phyloP scores from a whole-genome alignment of 2,888 invertebrate species.

The Lissocephala sabroskyi region DNA sequence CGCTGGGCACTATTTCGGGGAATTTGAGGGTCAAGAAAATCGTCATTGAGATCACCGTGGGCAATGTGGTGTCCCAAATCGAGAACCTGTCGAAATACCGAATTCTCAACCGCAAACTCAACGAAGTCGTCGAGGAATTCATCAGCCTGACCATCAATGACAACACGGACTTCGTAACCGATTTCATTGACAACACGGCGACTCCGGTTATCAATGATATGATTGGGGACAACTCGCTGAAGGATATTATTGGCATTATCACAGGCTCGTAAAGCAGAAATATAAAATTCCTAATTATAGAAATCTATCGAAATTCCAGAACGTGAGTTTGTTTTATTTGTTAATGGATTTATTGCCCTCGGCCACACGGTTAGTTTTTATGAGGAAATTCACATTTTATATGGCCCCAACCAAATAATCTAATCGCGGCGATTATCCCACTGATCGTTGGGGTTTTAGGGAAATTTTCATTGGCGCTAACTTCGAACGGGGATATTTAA shows the following conservation, averaged over 20 bases:
- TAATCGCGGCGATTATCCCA: too few species aligned
- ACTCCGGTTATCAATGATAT: slow-evolving; percentile 49
- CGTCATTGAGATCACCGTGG: slow-evolving; percentile 38
- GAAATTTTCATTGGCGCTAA: too few species aligned
- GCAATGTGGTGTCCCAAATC: slow-evolving; percentile 56
- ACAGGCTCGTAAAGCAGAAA: slow-evolving; percentile 1
- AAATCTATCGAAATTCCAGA: too few species aligned
- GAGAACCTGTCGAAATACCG: slow-evolving; percentile 50
- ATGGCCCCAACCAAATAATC: too few species aligned
- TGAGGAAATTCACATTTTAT: background rate
- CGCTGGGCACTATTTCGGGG: slow-evolving; percentile 31
- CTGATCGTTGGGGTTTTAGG: too few species aligned
- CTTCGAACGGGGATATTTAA: too few species aligned
- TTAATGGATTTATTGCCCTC: background rate
- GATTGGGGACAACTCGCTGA: slow-evolving; percentile 49
- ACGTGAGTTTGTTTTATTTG: slow-evolving; percentile 5
- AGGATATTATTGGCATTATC: slow-evolving; percentile 48
- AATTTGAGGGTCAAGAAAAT: slow-evolving; percentile 48
- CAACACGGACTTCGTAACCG: slow-evolving; percentile 50
- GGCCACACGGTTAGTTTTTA: background rate
- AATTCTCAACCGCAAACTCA: slow-evolving; percentile 57
- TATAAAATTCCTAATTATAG: too few species aligned
- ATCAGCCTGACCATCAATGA: slow-evolving; percentile 59
- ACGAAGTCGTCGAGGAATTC: slow-evolving; percentile 63
- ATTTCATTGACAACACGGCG: slow-evolving; percentile 31